These are phyloP conservation scores for Pipistrellus pipistrellus DNA, from an alignment of 2,797 vertebrate genomes.

Conservation along the genomic window DNA sequence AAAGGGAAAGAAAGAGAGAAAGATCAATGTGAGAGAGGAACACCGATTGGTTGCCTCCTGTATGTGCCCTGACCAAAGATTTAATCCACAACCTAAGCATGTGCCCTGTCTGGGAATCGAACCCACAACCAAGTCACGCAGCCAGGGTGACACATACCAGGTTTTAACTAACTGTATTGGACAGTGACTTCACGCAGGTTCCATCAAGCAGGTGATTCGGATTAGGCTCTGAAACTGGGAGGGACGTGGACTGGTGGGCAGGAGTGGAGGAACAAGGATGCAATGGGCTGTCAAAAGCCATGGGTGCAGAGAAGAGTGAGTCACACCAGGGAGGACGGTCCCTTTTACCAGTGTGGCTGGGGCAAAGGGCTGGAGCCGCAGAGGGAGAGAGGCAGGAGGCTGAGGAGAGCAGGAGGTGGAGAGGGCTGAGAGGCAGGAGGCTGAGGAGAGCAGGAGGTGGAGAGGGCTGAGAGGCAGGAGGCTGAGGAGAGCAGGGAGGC, in stretches of 20 bases:
- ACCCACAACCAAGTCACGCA: background rate
- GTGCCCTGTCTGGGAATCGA: background rate
- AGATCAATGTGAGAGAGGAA: background rate
- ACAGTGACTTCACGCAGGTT: background rate
- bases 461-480: too few relatives aligned
- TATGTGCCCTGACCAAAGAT: background rate
- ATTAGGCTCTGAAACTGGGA: background rate
- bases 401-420: background rate
- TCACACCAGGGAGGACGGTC: background rate
- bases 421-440: too few relatives aligned
- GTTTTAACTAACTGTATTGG: conserved; percentile 1
- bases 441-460: background rate
- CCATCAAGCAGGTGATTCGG: background rate
- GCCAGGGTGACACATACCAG: background rate
- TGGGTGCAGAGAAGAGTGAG: background rate
- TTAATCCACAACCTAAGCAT: background rate
- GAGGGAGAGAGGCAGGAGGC: too few relatives aligned
- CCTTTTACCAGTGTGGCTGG: too few relatives aligned
- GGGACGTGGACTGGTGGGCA: rapidly evolving
- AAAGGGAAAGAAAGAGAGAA: background rate
- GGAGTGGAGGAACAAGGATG: background rate
- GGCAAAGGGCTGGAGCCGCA: background rate
- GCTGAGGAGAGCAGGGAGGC: background rate
- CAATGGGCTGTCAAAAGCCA: background rate
- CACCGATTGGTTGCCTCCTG: background rate